Percentiles rank a stretch among this genome's conserved stretches.
These are phyloP conservation scores for Hyperoplus immaculatus DNA, from an alignment of 2,797 vertebrate genomes.

Conservation along the genomic window DNA sequence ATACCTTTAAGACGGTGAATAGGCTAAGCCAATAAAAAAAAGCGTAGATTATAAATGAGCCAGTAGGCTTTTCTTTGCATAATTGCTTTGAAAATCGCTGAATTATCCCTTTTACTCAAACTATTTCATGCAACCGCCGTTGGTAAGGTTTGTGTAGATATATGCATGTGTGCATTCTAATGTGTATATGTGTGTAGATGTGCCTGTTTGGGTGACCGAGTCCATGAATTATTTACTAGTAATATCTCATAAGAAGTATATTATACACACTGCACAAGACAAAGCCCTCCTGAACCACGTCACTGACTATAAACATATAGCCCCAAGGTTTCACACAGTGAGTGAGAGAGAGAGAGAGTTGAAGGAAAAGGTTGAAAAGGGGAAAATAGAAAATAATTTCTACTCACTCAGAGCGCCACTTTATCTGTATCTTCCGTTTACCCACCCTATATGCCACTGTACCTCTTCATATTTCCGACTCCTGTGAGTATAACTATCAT, in stretches of 20 bases:
- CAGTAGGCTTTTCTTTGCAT: conserved; percentile 46
- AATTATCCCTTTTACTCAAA: conserved; percentile 71
- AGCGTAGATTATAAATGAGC: conserved; percentile 55
- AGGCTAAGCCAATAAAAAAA: conserved; percentile 40
- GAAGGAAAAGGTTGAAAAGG: conserved; percentile 33
- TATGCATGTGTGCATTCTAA: conserved; percentile 44
- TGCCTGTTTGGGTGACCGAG: conserved; percentile 59
- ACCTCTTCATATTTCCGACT: not conserved
- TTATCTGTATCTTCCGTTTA: conserved; percentile 20
- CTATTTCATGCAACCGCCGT: conserved; percentile 23
- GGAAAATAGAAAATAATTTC: conserved; percentile 17
- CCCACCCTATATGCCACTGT: conserved; percentile 5
- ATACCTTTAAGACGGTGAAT: conserved; percentile 31
- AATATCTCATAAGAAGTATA: conserved; percentile 75
- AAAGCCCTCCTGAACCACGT: conserved; percentile 71
- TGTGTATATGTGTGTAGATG: conserved; percentile 40
- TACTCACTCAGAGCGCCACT: conserved; percentile 13
- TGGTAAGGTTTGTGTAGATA: conserved; percentile 9
- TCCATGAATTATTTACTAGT: conserved; percentile 78
- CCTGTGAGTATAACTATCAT: not conserved
- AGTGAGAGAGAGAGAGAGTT: conserved; percentile 23
- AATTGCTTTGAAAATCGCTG: conserved; percentile 57
- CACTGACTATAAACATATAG: conserved; percentile 67
- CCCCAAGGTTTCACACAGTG: conserved; percentile 40
- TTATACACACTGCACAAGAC: conserved; percentile 72